These are phyloP conservation scores for Acrocera orbiculus DNA, from an alignment of 2,888 invertebrate species.

Conservation along the genomic window DNA sequence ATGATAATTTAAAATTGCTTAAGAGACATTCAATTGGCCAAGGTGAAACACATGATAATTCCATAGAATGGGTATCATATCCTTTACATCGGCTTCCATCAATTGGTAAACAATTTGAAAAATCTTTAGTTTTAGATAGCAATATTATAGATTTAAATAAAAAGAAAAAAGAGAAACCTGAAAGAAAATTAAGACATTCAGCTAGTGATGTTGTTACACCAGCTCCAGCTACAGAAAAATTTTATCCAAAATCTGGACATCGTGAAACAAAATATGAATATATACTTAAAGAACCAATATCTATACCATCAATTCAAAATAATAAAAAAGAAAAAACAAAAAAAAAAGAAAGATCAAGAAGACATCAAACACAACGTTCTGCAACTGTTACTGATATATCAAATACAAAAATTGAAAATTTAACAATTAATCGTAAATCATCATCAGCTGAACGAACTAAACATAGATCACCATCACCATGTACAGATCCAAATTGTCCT, in stretches of 20 bases:
- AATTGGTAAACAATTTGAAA: constrained; percentile 19
- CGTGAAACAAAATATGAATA: constrained; percentile 26
- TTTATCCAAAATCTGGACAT: constrained; percentile 27
- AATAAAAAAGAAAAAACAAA: constrained; percentile 23
- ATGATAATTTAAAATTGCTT: constrained; percentile 24
- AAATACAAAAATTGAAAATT: constrained; percentile 18
- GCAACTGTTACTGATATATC: constrained; percentile 31
- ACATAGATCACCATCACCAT: constrained; percentile 25
- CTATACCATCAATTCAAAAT: constrained; percentile 9
- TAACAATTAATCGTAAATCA: constrained; percentile 21
- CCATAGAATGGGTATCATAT: constrained; percentile 28
- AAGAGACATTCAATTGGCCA: constrained; percentile 31
- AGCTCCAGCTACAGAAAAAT: constrained; percentile 24
- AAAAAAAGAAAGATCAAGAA: constrained; percentile 29
- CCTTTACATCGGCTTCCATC: constrained; percentile 26
- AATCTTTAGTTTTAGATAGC: constrained; percentile 13
- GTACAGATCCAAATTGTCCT: constrained; percentile 30
- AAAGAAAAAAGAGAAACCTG: constrained; percentile 13
- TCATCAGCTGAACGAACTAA: constrained; percentile 30
- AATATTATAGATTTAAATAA: constrained; percentile 17
- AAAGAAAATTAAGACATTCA: constrained; percentile 25
- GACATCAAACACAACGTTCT: constrained; percentile 31
- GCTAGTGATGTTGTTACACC: constrained; percentile 28
- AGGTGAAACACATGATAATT: constrained; percentile 23
- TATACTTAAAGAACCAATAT: constrained; percentile 21